A percentile compares a stretch with the other conserved stretches of the same genome.
phyloP scores from a whole-genome alignment of 2,888 invertebrate genomes.

The Mesodorylaimus sp. region DNA sequence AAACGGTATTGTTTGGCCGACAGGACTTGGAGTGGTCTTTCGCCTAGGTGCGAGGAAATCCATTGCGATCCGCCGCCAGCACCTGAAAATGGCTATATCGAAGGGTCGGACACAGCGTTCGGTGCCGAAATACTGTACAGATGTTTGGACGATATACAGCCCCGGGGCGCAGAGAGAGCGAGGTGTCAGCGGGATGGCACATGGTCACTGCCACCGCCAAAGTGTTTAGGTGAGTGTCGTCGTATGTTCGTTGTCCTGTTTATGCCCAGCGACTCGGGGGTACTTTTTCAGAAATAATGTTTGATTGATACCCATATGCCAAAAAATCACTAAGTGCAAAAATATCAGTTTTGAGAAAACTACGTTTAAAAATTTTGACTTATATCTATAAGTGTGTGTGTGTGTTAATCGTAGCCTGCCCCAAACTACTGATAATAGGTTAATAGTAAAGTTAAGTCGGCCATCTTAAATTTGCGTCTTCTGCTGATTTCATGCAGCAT shows the following conservation, averaged over 20 bases:
- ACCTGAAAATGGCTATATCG: constrained; percentile 83
- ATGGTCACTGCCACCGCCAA: constrained; percentile 80
- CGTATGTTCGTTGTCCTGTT: constrained; percentile 2
- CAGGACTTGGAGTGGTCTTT: constrained; percentile 78
- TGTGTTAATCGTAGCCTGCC: too few relatives aligned
- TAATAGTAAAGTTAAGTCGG: too few relatives aligned
- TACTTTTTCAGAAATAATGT: constrained; percentile 3
- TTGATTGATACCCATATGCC: constrained; percentile 1
- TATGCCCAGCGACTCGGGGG: background rate
- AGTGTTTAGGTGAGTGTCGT: constrained; percentile 57
- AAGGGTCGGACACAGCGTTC: constrained; percentile 58
- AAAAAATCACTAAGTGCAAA: too few relatives aligned
- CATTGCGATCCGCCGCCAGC: too few relatives aligned
- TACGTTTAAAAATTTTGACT: too few relatives aligned
- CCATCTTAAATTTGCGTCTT: too few relatives aligned
- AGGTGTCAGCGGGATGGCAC: constrained; percentile 72
- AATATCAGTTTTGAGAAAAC: too few relatives aligned
- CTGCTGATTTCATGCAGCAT: too few relatives aligned
- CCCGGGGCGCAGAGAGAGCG: constrained; percentile 52
- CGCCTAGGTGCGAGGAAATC: constrained; percentile 72
- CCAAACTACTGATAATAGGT: too few relatives aligned
- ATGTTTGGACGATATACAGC: constrained; percentile 73
- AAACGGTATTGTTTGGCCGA: constrained; percentile 82
- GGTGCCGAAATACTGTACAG: constrained; percentile 81
- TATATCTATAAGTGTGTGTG: too few relatives aligned